Conservation (phyloP, 2,888 invertebrate genomes). For the Emmelina monodactyla region DNA sequence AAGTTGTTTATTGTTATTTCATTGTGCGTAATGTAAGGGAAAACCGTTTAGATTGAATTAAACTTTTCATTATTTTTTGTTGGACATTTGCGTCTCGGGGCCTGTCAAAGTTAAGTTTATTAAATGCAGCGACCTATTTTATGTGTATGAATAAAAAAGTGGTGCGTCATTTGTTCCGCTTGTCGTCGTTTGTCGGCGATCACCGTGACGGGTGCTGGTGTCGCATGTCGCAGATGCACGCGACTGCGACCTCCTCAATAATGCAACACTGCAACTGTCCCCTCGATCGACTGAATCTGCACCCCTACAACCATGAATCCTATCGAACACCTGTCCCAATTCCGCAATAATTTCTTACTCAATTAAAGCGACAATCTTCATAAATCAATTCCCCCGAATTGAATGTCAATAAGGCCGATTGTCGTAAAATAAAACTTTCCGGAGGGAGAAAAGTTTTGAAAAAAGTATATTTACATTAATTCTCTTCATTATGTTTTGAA, state of each 20-base stretch:
- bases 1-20: constrained; percentile 1
- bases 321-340: constrained; percentile 14
- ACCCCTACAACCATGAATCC: background rate
- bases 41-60: background rate
- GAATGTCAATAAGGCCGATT: constrained; percentile 66
- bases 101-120: no score
- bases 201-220: constrained; percentile 32
- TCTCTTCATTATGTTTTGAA: constrained; percentile 69
- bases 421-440: constrained; percentile 66
- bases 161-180: constrained; percentile 44
- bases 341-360: constrained; percentile 45
- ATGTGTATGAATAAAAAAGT: constrained; percentile 27
- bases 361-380: constrained; percentile 65
- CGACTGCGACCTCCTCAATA: constrained; percentile 37
- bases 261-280: constrained; percentile 37
- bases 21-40: constrained; percentile 1
- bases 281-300: background rate
- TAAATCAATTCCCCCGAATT: constrained; percentile 67
- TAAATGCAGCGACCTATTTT: constrained; percentile 17
- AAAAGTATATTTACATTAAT: constrained; percentile 69
- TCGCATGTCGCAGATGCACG: constrained; percentile 50
- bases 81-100: no score
- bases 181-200: constrained; percentile 25
- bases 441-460: constrained; percentile 59
- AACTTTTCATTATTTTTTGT: no score